These are phyloP conservation scores for Takifugu rubripes DNA, from an alignment of 2,797 vertebrate genomes.

Conservation along the genomic window DNA sequence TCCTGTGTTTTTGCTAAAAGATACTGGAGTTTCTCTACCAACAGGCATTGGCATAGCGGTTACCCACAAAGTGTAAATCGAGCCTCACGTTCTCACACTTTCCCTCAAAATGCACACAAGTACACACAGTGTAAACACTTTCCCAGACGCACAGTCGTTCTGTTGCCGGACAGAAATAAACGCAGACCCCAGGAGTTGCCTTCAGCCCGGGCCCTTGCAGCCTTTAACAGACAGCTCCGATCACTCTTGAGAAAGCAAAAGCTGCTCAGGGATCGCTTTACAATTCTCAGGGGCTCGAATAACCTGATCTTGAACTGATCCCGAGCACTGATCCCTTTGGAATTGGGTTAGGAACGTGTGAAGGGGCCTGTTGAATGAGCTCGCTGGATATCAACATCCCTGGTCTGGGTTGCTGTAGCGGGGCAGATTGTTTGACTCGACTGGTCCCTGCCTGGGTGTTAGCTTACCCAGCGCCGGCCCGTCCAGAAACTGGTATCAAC, in stretches of 20 bases:
- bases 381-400: conserved; percentile 73
- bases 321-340: conserved; percentile 62
- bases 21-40: conserved; percentile 56
- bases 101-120: conserved; percentile 20
- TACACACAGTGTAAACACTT: conserved; percentile 45
- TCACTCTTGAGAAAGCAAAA: conserved; percentile 73
- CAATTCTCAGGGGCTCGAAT: conserved; percentile 77
- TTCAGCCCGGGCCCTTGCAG: conserved; percentile 54
- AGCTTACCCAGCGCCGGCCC: conserved; percentile 57
- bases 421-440: conserved; percentile 73
- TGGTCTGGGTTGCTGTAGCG: conserved; percentile 62
- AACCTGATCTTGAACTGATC: conserved; percentile 77
- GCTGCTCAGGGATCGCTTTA: conserved; percentile 72
- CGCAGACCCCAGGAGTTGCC: conserved; percentile 59
- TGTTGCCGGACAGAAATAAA: conserved; percentile 54
- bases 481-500: conserved; percentile 71
- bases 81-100: conserved; percentile 43
- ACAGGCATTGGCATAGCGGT: conserved; percentile 52
- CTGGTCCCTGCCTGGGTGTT: conserved; percentile 67
- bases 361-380: conserved; percentile 71
- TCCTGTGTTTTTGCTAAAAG: conserved; percentile 43
- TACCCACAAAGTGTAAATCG: conserved; percentile 59
- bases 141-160: conserved; percentile 19
- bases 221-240: conserved; percentile 61
- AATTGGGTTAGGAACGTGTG: conserved; percentile 76